A percentile compares a stretch with the other conserved stretches of the same genome.
These are phyloP conservation scores for Entomobrya multifasciata DNA, from an alignment of 2,888 invertebrate species.

Conservation along the genomic window DNA sequence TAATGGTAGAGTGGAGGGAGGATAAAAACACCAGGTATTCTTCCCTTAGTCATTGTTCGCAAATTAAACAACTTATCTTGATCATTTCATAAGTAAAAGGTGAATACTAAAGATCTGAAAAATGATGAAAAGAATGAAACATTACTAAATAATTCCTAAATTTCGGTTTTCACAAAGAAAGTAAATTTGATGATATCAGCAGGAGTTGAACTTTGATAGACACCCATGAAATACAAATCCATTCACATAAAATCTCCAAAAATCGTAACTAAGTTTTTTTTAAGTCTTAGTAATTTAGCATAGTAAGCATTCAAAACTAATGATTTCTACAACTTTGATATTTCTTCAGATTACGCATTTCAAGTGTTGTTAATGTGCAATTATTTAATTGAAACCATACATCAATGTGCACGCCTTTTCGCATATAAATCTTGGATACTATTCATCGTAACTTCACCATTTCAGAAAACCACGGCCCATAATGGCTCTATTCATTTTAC, in stretches of 20 bases:
- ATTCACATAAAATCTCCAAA: neutral
- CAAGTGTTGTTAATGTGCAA: no score
- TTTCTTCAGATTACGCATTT: no score
- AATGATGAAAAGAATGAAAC: neutral
- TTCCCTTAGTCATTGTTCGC: neutral
- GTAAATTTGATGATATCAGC: constrained; percentile 5
- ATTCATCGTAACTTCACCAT: no score
- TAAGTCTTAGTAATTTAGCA: no score
- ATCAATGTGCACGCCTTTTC: no score
- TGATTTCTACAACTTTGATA: no score
- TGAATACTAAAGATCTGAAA: neutral
- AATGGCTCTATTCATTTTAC: no score
- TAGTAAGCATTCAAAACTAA: no score
- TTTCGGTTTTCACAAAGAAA: neutral
- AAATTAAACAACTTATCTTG: constrained; percentile 33
- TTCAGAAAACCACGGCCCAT: no score
- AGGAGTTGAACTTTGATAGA: neutral
- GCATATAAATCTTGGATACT: no score
- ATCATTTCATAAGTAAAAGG: neutral
- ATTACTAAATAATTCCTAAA: no score
- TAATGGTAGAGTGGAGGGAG: constrained; percentile 8
- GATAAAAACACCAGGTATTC: neutral
- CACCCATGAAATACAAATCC: neutral
- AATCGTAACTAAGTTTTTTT: neutral
- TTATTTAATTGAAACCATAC: no score